Evolutionary conservation across 2,113 vertebrate species (phyloP), one percentile per base, ranked within the genome.

Genomic region (Leptobrachium leishanense): DNA sequence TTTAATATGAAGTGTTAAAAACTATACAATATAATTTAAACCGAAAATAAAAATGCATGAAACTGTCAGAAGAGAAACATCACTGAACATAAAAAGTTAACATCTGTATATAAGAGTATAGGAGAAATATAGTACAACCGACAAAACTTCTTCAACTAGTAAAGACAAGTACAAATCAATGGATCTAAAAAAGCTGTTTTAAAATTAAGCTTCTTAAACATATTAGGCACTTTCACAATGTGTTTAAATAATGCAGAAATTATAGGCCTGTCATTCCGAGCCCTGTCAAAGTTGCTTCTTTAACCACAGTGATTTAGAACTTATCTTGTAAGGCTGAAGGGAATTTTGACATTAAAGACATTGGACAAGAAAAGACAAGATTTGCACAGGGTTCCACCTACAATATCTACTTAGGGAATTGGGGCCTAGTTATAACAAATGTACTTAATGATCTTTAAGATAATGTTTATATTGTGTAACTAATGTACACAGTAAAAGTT

Each of bases 271-370:
- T 77, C 76, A 77, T 77, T 62, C 68, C 67, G 9, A 31, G 31
- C 43, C 54, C 55, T 77, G 76, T 77, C 76, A 70, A 50, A 77
- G 67, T 66, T 77, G 55, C 50, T 77, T 62, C 76, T 77, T 77
- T 77, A 77, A 77, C 65, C 75, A 77, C 66, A 59, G 75, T 70
- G 67, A 77, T 77, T 77, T 77, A 77, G 54, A 70, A 77, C 68
- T 69, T 77, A 77, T 70, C 67, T 69, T 63, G 67, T 43, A 63
- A 70, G 67, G 5, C 67, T 69, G 54, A 68, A 84, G 55, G 79
- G n/a, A 69, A 81, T 83, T 85, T 85, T 85, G 82, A 84, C 82
- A 79, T 41, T 74, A 64, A 79, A 84, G 77, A 70, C 84, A 20
- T 85, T 64, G 87, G 86, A 86, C 89, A 76, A 31, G 43, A 76